Base-by-base conservation (phyloP, 1,140 invertebrate genomes). In the Pectinophora gossypiella region DNA sequence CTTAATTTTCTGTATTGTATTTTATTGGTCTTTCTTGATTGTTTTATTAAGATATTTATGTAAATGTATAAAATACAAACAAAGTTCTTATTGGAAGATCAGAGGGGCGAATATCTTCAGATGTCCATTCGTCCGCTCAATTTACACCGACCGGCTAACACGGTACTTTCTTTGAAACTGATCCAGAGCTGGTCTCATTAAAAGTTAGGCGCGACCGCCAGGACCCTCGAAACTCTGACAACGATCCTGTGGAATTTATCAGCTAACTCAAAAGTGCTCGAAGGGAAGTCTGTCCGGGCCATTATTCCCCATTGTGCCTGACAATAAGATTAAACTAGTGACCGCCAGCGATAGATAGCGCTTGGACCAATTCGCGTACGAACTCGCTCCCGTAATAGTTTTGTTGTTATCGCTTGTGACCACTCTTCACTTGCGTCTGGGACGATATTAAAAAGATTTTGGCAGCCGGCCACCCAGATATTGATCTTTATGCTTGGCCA, bases 381-480 rank as follows among this genome's bases (percentile, higher is more conserved):
- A 66, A 74, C 59, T 68, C 19, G 68, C 70, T 78, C 74, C 74
- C 71, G 69, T 76, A 80, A 83, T 83, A 82, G 70, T 80, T 82
- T 74, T 82, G 77, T 85, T 86, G 79, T 85, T 85, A 82, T 81
- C 72, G 68, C 63, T 62, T 60, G 68, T 76, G 76, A 80, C 79
- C 72, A 80, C 73, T 85, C 73, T 72, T 74, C 72, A 72, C 67
- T 75, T 73, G 67, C 75, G 73, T 80, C 73, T 76, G 71, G 68
- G 75, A 75, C 70, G 76, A 87, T 87, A 87, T 87, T 85, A 87
- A 87, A 87, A 85, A 85, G 79, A 84, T 85, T 72, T 85, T 87
- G 83, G 83, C 83, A 82, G 57, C 65, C 64, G 61, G 79, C 83
- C 83, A 86, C 71, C 58, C 32, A 74, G 83, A 86, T 86, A 84